Evolutionary conservation across 2,888 invertebrate genomes (phyloP).

Genomic region (Venustoraphidia nigricollis): DNA sequence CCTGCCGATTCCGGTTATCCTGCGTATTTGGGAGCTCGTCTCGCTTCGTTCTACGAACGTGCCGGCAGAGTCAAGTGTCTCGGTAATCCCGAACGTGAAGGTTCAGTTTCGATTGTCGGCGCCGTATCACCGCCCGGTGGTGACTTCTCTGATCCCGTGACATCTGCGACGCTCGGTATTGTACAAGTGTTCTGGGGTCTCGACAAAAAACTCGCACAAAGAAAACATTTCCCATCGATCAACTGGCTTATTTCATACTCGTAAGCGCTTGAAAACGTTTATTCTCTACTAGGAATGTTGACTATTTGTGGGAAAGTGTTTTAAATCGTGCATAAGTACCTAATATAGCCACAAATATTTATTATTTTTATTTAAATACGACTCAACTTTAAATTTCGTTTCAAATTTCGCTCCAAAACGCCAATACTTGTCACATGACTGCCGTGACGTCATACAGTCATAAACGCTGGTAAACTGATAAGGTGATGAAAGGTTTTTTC

Average conservation of each 20-base stretch:
- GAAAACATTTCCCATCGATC: slow-evolving; percentile 99
- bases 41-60: slow-evolving; percentile 99
- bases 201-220: slow-evolving; percentile 96
- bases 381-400: no score
- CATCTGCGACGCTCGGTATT: slow-evolving; percentile 95
- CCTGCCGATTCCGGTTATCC: slow-evolving; percentile 98
- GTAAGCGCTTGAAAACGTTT: slow-evolving; percentile 17
- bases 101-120: slow-evolving; percentile 98
- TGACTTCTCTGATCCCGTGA: slow-evolving; percentile 99
- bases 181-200: slow-evolving; percentile 99
- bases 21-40: slow-evolving; percentile 93
- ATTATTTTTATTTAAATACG: no score
- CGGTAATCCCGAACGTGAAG: slow-evolving; percentile 96
- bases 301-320: no score
- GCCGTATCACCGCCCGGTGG: slow-evolving; percentile 99
- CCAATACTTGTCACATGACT: no score
- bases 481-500: no score
- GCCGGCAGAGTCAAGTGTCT: slow-evolving; percentile 95
- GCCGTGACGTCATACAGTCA: no score
- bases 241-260: slow-evolving; percentile 98
- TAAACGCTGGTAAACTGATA: no score
- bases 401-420: no score
- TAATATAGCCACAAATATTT: no score
- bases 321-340: no score
- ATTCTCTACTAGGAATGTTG: no score